phyloP scores from a whole-genome alignment of 2,113 vertebrate species.

The Phaethornis superciliosus region DNA sequence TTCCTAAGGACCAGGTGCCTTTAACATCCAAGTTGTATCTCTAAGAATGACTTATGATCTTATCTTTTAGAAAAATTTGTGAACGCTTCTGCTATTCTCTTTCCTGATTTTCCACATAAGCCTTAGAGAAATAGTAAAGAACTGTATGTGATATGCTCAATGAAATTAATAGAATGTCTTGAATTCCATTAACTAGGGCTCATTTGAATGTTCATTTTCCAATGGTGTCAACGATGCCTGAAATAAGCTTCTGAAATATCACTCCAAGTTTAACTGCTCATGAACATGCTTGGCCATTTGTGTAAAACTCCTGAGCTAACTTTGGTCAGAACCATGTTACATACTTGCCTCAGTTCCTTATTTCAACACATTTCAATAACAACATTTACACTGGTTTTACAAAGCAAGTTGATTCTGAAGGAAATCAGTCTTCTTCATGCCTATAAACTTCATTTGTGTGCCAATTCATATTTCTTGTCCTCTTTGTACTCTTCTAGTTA shows the following conservation, averaged over 20 bases:
- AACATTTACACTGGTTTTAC: not conserved
- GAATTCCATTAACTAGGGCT: not conserved
- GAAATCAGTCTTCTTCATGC: not conserved
- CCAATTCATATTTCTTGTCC: not conserved
- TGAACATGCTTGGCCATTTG: not conserved
- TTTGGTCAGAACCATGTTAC: not conserved
- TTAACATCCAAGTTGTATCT: not conserved
- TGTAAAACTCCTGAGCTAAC: rapidly evolving
- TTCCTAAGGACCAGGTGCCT: not conserved
- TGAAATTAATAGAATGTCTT: not conserved
- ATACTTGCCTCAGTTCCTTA: not conserved
- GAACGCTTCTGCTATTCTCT: not conserved
- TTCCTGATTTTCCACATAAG: not conserved
- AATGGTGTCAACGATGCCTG: not conserved
- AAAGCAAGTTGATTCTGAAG: not conserved
- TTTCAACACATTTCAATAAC: not conserved
- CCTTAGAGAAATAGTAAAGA: not conserved
- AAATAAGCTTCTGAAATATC: not conserved
- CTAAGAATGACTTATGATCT: not conserved
- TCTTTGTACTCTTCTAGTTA: not conserved
- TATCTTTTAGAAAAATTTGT: not conserved
- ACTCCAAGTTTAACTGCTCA: not conserved
- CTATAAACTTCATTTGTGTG: not conserved
- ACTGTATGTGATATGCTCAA: not conserved
- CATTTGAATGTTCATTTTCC: not conserved